A percentile compares a stretch with the other conserved stretches of the same genome.
Conservation (phyloP, 2,797 vertebrate species). For the Hydrocynus forskahlii region DNA sequence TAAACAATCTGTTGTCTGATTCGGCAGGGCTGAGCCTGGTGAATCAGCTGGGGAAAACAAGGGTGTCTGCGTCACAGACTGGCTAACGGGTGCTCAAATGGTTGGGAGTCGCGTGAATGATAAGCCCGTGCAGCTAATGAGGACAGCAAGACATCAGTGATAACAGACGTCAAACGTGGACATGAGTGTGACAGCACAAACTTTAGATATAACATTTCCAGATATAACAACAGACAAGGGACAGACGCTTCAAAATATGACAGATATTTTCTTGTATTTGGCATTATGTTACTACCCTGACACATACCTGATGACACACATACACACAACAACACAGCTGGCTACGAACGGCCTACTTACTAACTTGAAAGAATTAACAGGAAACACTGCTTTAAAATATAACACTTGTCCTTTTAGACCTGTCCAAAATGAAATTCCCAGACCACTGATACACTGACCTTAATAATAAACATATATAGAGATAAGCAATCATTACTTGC, state of each 20-base stretch:
- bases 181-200: too few species aligned
- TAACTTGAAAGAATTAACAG: too few species aligned
- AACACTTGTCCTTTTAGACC: background rate
- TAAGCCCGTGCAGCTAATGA: constrained; percentile 36
- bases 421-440: background rate
- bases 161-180: background rate
- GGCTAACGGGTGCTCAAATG: background rate
- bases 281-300: too few species aligned
- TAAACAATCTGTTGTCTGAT: constrained; percentile 7
- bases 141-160: constrained; percentile 21
- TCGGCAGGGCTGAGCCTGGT: background rate
- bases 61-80: background rate
- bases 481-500: background rate
- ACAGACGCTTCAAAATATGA: too few species aligned
- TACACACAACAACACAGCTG: too few species aligned
- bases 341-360: too few species aligned
- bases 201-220: too few species aligned
- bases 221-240: too few species aligned
- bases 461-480: background rate
- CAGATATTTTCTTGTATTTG: too few species aligned
- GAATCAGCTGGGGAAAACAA: constrained; percentile 24
- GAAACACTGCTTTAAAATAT: background rate
- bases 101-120: constrained; percentile 10
- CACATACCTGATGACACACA: too few species aligned
- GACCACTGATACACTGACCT: background rate